Evolutionary conservation across 2,888 invertebrate genomes (phyloP).

Genomic region (Prosapia bicincta): DNA sequence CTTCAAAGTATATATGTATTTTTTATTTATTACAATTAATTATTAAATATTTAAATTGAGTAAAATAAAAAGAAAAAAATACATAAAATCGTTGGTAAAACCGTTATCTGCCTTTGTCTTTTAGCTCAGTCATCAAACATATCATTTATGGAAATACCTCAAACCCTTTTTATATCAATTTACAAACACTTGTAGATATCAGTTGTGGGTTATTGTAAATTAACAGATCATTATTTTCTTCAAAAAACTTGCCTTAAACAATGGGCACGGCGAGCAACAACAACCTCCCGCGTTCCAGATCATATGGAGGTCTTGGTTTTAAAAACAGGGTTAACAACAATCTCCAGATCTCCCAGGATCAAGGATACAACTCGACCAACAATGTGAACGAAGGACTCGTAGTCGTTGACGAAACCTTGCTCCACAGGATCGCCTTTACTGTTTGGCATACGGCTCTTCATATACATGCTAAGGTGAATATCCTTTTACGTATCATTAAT

Average conservation of each 20-base stretch:
- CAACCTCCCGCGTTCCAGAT: slow-evolving; percentile 12
- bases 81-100: too few species aligned
- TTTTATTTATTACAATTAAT: too few species aligned
- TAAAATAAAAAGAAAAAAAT: too few species aligned
- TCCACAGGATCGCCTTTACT: slow-evolving; percentile 69
- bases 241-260: too few species aligned
- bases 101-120: too few species aligned
- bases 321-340: slow-evolving; percentile 38
- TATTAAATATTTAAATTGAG: too few species aligned
- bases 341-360: slow-evolving; percentile 24
- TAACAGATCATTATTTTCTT: too few species aligned
- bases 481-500: too few species aligned
- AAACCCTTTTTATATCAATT: too few species aligned
- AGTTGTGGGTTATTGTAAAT: too few species aligned
- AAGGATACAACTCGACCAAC: slow-evolving; percentile 19
- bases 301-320: slow-evolving; percentile 14
- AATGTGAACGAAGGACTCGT: slow-evolving; percentile 9
- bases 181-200: too few species aligned
- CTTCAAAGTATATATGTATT: too few species aligned
- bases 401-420: slow-evolving; percentile 52
- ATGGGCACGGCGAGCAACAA: slow-evolving; percentile 26
- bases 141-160: neutral
- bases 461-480: slow-evolving; percentile 49
- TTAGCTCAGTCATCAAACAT: neutral
- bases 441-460: slow-evolving; percentile 72